A percentile compares a stretch with the other conserved stretches of the same genome.
phyloP scores from a whole-genome alignment of 2,888 invertebrate species.

The Scaptomyza tumidula region DNA sequence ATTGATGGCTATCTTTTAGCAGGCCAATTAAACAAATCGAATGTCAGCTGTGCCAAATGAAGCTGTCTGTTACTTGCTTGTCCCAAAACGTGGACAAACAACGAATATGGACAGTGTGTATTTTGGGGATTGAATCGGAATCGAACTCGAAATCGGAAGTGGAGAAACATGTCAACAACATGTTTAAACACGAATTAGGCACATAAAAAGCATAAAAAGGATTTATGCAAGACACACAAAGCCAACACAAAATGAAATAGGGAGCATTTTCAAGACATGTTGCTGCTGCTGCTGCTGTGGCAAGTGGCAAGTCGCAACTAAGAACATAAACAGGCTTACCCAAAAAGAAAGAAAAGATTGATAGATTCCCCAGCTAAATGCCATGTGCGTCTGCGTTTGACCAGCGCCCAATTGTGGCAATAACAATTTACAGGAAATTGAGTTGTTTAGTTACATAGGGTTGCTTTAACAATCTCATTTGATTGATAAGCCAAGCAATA shows the following conservation, averaged over 20 bases:
- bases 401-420: slow-evolving; percentile 13
- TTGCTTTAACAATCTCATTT: slow-evolving; percentile 34
- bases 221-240: slow-evolving; percentile 72
- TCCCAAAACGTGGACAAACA: slow-evolving; percentile 23
- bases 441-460: slow-evolving; percentile 54
- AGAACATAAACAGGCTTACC: slow-evolving; percentile 76
- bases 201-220: slow-evolving; percentile 76
- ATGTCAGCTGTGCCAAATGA: slow-evolving; percentile 56
- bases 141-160: too few species aligned
- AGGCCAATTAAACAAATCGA: slow-evolving; percentile 73
- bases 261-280: slow-evolving; percentile 17
- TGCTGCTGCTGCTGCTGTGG: slow-evolving; percentile 21
- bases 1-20: slow-evolving; percentile 76
- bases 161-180: slow-evolving; percentile 68
- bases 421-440: slow-evolving; percentile 63
- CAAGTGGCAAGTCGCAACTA: slow-evolving; percentile 35
- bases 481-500: slow-evolving; percentile 65
- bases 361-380: slow-evolving; percentile 63
- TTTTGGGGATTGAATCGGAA: slow-evolving; percentile 11
- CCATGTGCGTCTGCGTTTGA: slow-evolving; percentile 44
- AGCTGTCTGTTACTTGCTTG: slow-evolving; percentile 14
- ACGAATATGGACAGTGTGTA: slow-evolving; percentile 1
- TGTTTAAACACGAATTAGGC: slow-evolving; percentile 80
- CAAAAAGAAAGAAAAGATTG: slow-evolving; percentile 60
- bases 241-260: slow-evolving; percentile 47